Evolutionary conservation across 2,113 vertebrate species (phyloP).

Genomic region (Sinosuthora webbiana): DNA sequence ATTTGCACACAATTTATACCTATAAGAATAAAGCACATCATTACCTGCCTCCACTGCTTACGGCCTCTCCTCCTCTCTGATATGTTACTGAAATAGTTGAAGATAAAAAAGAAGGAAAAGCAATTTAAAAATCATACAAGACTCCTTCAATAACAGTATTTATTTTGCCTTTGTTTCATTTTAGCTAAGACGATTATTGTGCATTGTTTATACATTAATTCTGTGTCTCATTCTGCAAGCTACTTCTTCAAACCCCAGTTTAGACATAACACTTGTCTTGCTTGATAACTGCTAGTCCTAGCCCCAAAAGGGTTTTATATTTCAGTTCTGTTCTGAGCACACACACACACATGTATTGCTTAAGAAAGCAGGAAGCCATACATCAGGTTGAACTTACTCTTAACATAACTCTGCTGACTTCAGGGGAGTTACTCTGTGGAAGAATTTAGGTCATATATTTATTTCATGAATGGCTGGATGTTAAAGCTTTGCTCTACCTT

Average conservation of each 20-base stretch:
- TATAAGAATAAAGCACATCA: constrained; percentile 54
- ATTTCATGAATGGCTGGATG: constrained; percentile 28
- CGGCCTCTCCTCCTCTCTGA: constrained; percentile 96
- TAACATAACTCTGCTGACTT: constrained; percentile 44
- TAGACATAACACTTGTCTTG: neutral
- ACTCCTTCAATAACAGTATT: neutral
- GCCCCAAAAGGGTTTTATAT: neutral
- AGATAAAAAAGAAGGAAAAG: constrained; percentile 25
- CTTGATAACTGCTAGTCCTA: neutral
- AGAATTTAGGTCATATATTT: constrained; percentile 46
- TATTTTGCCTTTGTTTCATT: neutral
- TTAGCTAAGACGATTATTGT: neutral
- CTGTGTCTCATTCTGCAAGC: neutral
- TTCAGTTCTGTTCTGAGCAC: neutral
- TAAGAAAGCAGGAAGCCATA: constrained; percentile 34
- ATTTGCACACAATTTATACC: neutral
- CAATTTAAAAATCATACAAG: constrained; percentile 16
- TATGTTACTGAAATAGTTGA: constrained; percentile 87
- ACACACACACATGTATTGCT: neutral
- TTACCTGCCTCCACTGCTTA: constrained; percentile 98
- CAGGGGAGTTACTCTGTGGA: neutral
- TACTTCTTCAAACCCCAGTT: neutral
- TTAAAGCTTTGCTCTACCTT: constrained; percentile 9
- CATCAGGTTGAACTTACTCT: constrained; percentile 14
- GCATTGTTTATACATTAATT: neutral